Base-by-base conservation (phyloP, 1,140 invertebrate species). In the Drosophila albomicans region DNA sequence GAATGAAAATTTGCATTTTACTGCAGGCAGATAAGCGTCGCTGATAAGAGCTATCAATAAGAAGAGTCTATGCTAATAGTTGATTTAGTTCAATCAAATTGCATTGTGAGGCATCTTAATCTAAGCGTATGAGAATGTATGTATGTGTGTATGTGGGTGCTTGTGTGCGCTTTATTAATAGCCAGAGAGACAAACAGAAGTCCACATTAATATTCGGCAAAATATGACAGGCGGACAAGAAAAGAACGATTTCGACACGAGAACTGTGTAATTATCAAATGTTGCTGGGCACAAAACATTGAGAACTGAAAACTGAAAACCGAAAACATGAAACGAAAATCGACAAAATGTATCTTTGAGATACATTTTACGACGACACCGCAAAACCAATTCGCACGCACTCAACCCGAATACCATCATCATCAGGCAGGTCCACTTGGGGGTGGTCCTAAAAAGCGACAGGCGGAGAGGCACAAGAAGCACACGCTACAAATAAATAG, bases 151-250 rank as follows among this genome's bases (percentile, higher is more conserved):
- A 2, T 28, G 48, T 64, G 46, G 35, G 61, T 16, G 46, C 65
- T 58, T 66, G 52, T 38, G 58, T 38, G 16, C 2, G 16, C 48
- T 67, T 66, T 88, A 89, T 81, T 79, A 76, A 71, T 89, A 85
- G 78, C 38, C 13, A 3, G 41, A 57, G 15, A 20, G 59, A 41
- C 45, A 49, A 46, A 61, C 25, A 74, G 52, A 79, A 65, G 59
- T 58, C 59, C 63, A 75, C 85, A 91, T 75, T 79, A 79, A 82
- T 82, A 82, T 90, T 86, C 74, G 74, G 72, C 82, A 81, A 88
- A 80, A 79, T 41, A 82, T 79, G 78, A 90, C 85, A 81, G 72
- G 56, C 28, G 8, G 35, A 10, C 35, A 10, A 7, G 8, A 10
- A 38, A 16, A 51, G 57, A 71, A 68, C 32, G 74, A 79, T 90